A percentile compares a stretch with the other conserved stretches of the same genome.
These are phyloP conservation scores for Austrolebias charrua DNA, from an alignment of 2,797 vertebrate species.

Conservation along the genomic window DNA sequence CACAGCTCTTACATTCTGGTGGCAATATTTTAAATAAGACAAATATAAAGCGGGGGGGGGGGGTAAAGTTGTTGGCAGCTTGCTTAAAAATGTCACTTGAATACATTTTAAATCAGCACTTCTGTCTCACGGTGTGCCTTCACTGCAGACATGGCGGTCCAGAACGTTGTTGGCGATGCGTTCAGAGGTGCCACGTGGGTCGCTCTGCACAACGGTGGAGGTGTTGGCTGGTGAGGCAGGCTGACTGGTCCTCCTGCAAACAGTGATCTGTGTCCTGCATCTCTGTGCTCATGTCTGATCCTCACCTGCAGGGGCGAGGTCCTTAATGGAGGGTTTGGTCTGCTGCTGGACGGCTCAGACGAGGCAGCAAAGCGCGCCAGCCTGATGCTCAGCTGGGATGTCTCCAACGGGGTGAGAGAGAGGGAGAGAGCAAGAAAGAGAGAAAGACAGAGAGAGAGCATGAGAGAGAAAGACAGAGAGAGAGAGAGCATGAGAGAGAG, in stretches of 20 bases:
- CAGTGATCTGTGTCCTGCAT: not conserved
- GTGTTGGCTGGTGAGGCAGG: conserved; percentile 91
- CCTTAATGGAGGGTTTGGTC: conserved; percentile 95
- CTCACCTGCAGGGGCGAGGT: conserved; percentile 88
- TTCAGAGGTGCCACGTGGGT: conserved; percentile 98
- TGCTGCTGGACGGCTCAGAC: conserved; percentile 90
- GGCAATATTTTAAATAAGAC: too few species aligned
- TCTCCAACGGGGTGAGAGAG: conserved; percentile 93
- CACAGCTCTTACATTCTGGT: not conserved
- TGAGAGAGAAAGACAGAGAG: too few species aligned
- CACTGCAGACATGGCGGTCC: conserved; percentile 93
- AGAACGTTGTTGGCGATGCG: conserved; percentile 93
- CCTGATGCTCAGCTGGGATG: conserved; percentile 96
- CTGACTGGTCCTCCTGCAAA: conserved; percentile 2
- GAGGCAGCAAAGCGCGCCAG: conserved; percentile 86
- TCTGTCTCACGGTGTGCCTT: not conserved
- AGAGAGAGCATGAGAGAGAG: too few species aligned
- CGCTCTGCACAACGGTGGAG: conserved; percentile 92
- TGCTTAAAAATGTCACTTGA: too few species aligned
- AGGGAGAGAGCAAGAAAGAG: too few species aligned
- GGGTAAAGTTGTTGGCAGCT: too few species aligned
- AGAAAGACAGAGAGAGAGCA: too few species aligned
- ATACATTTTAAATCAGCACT: not conserved
- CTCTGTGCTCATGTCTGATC: conserved; percentile 14
- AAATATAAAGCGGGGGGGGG: too few species aligned